Base-by-base conservation (phyloP, 2,888 invertebrate species). In the Ischnura elegans region DNA sequence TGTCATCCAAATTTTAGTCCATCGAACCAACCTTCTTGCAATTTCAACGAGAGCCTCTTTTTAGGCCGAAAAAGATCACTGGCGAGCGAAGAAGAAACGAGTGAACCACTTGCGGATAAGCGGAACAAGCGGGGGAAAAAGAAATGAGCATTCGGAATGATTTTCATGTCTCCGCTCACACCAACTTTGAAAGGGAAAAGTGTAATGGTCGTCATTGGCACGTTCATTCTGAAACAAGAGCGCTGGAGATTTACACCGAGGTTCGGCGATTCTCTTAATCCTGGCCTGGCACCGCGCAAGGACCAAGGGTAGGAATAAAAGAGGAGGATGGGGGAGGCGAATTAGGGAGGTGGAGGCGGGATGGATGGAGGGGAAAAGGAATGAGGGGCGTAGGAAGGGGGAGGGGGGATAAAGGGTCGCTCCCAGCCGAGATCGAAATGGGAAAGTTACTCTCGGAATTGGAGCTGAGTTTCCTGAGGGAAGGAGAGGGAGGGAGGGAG, bases 371-470 rank as follows among this genome's bases (percentile, higher is more conserved):
- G 25, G 42, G 61, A 16, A n/a, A 6, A 43, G 19, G 90, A 43
- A 47, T n/a, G 46, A 13, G 29, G 29, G 36, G n/a, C 25, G 45
- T 13, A n/a, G 2, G 19, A 46, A n/a, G 87, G 46, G 6, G 2
- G 2, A 16, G 46, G n/a, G 36, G 55, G 25, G n/a, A 21, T n/a
- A 16, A 19, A 25, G n/a, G 36, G 43, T n/a, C 21, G 61, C 42
- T 61, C 90, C 43, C 43, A 19, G 61, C 45, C 61, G 90, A 66
- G 90, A 90, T 90, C 90, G 90, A 90, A 90, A 90, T 90, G 90
- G 90, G 43, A 90, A 90, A 90, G 90, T 90, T 90, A 90, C 90
- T 90, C 90, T 61, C 90, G 61, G 90, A 90, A 90, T 90, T 61
- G 66, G 61, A 45, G 90, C 90, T 90, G 66, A 90, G 90, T 90